phyloP scores from a whole-genome alignment of 1,140 invertebrate genomes.

The Belonocnema kinseyi region DNA sequence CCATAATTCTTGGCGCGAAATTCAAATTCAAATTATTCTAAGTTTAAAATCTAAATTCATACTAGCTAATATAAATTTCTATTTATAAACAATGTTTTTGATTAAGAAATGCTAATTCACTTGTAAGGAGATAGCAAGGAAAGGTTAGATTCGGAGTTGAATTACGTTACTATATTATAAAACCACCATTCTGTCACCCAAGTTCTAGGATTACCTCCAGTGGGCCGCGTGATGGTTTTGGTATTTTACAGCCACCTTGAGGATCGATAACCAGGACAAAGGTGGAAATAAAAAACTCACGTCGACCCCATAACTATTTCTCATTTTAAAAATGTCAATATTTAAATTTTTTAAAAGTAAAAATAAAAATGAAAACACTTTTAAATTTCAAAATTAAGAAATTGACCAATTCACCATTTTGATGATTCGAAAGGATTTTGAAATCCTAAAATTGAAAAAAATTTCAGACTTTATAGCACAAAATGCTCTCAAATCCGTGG shows the following conservation, averaged over 20 bases:
- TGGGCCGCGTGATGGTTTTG: conserved; percentile 31
- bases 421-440: too few species aligned
- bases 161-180: conserved; percentile 43
- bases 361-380: neutral
- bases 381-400: neutral
- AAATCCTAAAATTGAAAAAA: too few species aligned
- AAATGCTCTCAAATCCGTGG: too few species aligned
- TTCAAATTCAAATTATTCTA: too few species aligned
- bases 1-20: too few species aligned
- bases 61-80: too few species aligned
- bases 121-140: conserved; percentile 54
- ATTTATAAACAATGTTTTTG: neutral
- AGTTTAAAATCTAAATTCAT: too few species aligned
- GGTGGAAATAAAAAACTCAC: conserved; percentile 4
- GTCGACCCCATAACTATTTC: neutral
- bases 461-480: too few species aligned
- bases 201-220: conserved; percentile 44
- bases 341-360: neutral
- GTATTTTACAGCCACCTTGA: conserved; percentile 18
- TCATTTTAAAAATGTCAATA: neutral
- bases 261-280: conserved; percentile 45
- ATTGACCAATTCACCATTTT: too few species aligned
- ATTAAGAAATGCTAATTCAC: neutral
- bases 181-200: conserved; percentile 13
- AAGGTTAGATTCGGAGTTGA: conserved; percentile 55